Base-by-base conservation (phyloP, 1,140 invertebrate species). In the Bombus ignitus region DNA sequence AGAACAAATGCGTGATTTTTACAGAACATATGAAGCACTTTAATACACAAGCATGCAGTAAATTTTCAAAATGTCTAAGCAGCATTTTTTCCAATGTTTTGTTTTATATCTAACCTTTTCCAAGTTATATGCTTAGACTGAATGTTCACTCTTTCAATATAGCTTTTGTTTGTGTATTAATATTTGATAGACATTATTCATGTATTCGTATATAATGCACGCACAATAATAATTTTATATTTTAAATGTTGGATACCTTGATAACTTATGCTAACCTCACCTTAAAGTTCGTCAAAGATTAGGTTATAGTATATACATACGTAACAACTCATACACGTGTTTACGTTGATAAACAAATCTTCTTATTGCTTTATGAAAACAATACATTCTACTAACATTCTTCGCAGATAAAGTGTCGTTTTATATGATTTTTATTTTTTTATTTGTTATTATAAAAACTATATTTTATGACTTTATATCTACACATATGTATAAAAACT, bases 1-100 rank as follows among this genome's bases (percentile, higher is more conserved):
- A 72, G 99, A 99, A 94, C 99, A 99, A 96, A 96, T 99, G 96
- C 99, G 98, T 86, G 90, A 95, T 2, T 93, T 95, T 3, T 98
- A 97, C 93, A 95, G 95, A 90, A 77, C 76, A 71, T 59, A 92
- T 22, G 85, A 1, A 87, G n/a, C 3, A 39, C 10, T 22, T 35
- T 83, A n/a, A 39, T 25, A 65, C 39, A 78, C 35, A 42, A 35
- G 22, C 39, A 75, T 66, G 53, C 13, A 85, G 3, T 68, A 5
- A 62, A 73, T 70, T 74, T 28, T 74, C 35, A 73, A 13, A 62
- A n/a, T 13, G 28, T 62, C 47, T 68, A 70, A 59, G 65, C n/a
- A 66, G 32, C 32, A 18, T 22, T 66, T 66, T 66, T 66, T 32
- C 53, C 25, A 35, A 75, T 74, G 1, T 22, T 44, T 77, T 68